phyloP scores from a whole-genome alignment of 2,113 vertebrate species.

The Strigops habroptila region DNA sequence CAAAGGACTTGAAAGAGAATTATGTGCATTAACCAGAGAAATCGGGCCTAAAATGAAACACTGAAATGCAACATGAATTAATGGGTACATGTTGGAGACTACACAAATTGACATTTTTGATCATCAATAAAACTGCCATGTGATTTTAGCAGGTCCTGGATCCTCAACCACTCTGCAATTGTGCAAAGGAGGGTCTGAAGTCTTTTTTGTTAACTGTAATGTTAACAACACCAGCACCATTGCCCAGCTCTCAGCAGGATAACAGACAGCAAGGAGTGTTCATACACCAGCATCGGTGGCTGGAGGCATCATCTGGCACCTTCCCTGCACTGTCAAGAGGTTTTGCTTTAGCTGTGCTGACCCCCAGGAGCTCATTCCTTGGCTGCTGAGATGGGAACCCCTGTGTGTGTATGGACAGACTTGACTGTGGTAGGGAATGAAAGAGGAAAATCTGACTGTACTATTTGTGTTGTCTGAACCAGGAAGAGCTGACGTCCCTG shows the following conservation, averaged over 20 bases:
- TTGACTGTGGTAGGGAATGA: background rate
- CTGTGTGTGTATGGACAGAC: accelerated
- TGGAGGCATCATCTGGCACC: background rate
- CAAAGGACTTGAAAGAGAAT: conserved; percentile 36
- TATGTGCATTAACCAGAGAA: conserved; percentile 22
- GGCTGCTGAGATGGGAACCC: background rate
- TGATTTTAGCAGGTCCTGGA: conserved; percentile 17
- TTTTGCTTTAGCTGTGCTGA: background rate
- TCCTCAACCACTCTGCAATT: background rate
- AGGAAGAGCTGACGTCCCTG: background rate
- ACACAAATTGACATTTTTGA: conserved; percentile 40
- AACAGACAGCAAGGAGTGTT: background rate
- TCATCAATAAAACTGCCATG: conserved; percentile 47
- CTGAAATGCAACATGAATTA: conserved; percentile 49
- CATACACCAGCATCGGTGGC: background rate
- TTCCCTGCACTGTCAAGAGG: background rate
- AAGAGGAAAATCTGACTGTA: background rate
- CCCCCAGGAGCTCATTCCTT: background rate
- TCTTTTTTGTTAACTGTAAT: background rate
- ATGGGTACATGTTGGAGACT: conserved; percentile 24
- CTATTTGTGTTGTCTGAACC: accelerated
- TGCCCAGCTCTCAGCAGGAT: background rate
- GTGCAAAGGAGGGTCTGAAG: background rate
- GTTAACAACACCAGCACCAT: background rate
- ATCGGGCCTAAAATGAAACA: conserved; percentile 31